Base-by-base conservation (phyloP, 2,888 invertebrate genomes). In the Diloba caeruleocephala region DNA sequence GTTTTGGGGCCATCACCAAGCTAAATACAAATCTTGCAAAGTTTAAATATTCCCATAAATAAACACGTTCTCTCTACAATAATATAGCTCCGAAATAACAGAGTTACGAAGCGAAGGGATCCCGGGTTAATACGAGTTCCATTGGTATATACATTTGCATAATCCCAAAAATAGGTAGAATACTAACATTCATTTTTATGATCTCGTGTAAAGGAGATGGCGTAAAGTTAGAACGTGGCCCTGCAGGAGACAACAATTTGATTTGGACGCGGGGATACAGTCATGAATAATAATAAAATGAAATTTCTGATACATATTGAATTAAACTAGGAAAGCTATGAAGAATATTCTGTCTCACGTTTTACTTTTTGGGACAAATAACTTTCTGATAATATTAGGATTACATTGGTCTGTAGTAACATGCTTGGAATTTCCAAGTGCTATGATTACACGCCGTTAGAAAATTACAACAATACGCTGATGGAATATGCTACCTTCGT, bases 201-300 rank as follows among this genome's bases (percentile, higher is more conserved):
- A 52, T 50, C 28, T 42, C 32, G 45, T 54, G 49, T 49, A 28
- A 67, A 50, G 29, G 43, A 65, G 45, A 33, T 37, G 33, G 46
- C 41, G 36, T 42, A 36, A 12, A 48, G 3, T 38, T 43, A 26
- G 53, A 58, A 34, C 39, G 41, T 31, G 41, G 42, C 52, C 31
- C 54, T 56, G 41, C 34, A 45, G 29, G 53, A 59, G 32, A 58
- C 38, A 61, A 64, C 68, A 76, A 75, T 75, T 79, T 71, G 64
- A 76, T 71, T 62, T 71, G 67, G 59, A 70, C 70, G 67, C 55
- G 63, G 60, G 54, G 50, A 57, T 52, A 56, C 43, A 56, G 55
- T 72, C 70, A 72, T 80, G 74, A 76, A 77, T 76, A 79, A 77
- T 76, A 79, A 73, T 67, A 65, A 74, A 75, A 69, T 39, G 45